phyloP scores from a whole-genome alignment of 2,113 vertebrate species.

The Dissostichus mawsoni region DNA sequence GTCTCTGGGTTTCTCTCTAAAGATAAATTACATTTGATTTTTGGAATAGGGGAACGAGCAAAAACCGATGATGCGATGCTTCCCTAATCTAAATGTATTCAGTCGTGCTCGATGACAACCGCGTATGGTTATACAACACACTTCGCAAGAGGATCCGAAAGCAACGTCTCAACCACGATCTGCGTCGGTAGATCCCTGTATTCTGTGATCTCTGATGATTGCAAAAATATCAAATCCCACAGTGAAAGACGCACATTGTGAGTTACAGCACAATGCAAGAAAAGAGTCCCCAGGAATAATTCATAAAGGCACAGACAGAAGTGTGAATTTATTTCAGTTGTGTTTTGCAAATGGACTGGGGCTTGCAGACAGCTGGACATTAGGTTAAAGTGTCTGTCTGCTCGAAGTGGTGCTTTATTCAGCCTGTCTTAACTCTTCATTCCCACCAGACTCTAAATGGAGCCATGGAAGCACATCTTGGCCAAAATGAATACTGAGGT shows the following conservation, averaged over 20 bases:
- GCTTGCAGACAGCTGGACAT: conserved; percentile 17
- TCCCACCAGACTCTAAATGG: neutral
- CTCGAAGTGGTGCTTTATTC: neutral
- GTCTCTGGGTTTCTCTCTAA: neutral
- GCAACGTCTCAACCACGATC: conserved; percentile 10
- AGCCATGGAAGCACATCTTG: neutral
- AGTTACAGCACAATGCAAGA: neutral
- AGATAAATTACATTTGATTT: neutral
- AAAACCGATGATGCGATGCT: neutral
- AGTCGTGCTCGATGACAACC: neutral
- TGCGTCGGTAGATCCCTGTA: neutral
- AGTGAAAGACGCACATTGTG: neutral
- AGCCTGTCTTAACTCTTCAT: neutral
- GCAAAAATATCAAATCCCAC: neutral
- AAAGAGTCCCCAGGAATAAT: neutral
- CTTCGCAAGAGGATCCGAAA: conserved; percentile 49
- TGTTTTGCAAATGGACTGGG: neutral
- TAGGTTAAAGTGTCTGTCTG: conserved; percentile 13
- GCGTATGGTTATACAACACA: conserved; percentile 24
- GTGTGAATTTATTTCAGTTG: neutral
- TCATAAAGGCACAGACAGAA: conserved; percentile 10
- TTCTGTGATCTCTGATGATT: neutral
- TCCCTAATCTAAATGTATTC: conserved; percentile 1
- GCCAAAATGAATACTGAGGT: neutral
- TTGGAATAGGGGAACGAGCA: neutral